A percentile compares a stretch with the other conserved stretches of the same genome.
These are phyloP conservation scores for Microctonus brassicae DNA, from an alignment of 2,888 invertebrate species.

Conservation along the genomic window DNA sequence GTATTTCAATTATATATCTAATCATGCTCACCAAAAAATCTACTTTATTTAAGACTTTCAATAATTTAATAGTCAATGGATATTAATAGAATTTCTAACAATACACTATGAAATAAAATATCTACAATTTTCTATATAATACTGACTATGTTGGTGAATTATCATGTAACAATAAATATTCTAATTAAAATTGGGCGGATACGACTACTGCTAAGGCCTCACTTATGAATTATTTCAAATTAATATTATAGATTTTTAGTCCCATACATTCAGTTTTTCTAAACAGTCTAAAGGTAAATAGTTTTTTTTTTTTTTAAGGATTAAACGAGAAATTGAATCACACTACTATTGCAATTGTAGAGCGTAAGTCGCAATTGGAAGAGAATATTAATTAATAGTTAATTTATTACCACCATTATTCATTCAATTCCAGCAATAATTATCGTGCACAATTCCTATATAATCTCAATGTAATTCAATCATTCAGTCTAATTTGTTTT, in stretches of 20 bases:
- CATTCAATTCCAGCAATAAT: conserved; percentile 35
- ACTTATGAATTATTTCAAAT: conserved; percentile 62
- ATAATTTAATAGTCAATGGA: conserved; percentile 46
- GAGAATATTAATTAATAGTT: conserved; percentile 3
- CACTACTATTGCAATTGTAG: conserved; percentile 16
- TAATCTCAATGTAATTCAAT: conserved; percentile 18
- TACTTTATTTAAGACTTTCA: conserved; percentile 47
- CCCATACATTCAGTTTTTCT: conserved; percentile 56
- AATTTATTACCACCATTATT: background rate
- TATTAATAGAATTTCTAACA: conserved; percentile 51
- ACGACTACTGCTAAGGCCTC: conserved; percentile 70
- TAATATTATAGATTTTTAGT: conserved; percentile 58
- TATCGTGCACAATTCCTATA: conserved; percentile 17
- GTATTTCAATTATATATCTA: background rate
- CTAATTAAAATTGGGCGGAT: conserved; percentile 66
- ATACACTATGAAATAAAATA: conserved; percentile 62
- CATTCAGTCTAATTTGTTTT: conserved; percentile 26
- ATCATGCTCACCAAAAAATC: conserved; percentile 28
- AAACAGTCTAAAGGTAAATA: conserved; percentile 52
- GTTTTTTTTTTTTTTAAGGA: conserved; percentile 28
- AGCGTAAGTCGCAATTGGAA: background rate
- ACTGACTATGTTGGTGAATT: conserved; percentile 26
- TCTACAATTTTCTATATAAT: conserved; percentile 52
- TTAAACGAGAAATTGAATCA: conserved; percentile 18
- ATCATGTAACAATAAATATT: conserved; percentile 35